phyloP scores from a whole-genome alignment of 2,888 invertebrate genomes.

The Druceiella hillmani region DNA sequence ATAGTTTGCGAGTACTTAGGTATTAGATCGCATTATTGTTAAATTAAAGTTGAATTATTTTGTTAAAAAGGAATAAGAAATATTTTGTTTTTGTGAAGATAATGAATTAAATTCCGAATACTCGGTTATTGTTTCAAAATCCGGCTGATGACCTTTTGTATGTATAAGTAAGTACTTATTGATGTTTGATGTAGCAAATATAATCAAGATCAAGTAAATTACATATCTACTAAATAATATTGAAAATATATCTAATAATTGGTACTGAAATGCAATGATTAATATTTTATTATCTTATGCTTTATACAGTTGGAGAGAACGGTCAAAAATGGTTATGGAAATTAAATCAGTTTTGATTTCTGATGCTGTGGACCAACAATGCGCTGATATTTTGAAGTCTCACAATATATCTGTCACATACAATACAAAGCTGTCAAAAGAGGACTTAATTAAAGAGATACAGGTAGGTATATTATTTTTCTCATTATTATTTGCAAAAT shows the following conservation, averaged over 20 bases:
- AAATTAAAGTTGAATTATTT: too few relatives aligned
- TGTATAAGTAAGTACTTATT: not conserved
- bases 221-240: not conserved
- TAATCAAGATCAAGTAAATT: not conserved
- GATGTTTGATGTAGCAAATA: not conserved
- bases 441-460: conserved; percentile 76
- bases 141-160: not conserved
- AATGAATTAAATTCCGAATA: too few relatives aligned
- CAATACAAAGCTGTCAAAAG: conserved; percentile 71
- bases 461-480: conserved; percentile 69
- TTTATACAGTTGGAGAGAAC: not conserved
- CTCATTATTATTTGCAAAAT: conserved; percentile 6
- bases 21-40: too few relatives aligned
- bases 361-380: conserved; percentile 86
- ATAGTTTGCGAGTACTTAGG: too few relatives aligned
- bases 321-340: conserved; percentile 47
- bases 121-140: too few relatives aligned
- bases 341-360: conserved; percentile 83
- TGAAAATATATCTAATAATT: too few relatives aligned
- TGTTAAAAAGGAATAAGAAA: too few relatives aligned
- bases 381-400: conserved; percentile 70
- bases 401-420: conserved; percentile 76
- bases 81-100: too few relatives aligned
- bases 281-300: conserved; percentile 1
- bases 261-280: too few relatives aligned